These are phyloP conservation scores for Brachyhypopomus gauderio DNA, from an alignment of 2,113 vertebrate species.

Conservation along the genomic window DNA sequence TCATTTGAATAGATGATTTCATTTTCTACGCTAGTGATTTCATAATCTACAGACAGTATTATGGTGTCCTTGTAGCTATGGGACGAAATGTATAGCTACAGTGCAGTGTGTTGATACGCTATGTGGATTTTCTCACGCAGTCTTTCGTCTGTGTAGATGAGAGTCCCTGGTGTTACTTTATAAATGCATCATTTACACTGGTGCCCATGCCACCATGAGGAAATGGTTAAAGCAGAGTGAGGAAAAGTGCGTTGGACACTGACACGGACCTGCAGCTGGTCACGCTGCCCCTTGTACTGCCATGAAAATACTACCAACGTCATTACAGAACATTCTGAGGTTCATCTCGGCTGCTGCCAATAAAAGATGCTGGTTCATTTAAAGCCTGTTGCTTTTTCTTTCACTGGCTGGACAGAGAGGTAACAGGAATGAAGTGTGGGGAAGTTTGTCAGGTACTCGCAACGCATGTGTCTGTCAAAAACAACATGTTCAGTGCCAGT, in stretches of 20 bases:
- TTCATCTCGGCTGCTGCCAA: slow-evolving; percentile 60
- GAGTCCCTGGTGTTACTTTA: not conserved
- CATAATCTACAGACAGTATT: not conserved
- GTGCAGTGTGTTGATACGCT: too few relatives aligned
- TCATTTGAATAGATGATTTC: not conserved
- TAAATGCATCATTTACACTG: not conserved
- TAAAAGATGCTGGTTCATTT: slow-evolving; percentile 66
- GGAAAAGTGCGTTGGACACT: not conserved
- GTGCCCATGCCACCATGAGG: not conserved
- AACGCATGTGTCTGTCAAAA: slow-evolving; percentile 19
- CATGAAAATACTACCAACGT: slow-evolving; percentile 51
- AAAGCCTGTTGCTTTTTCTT: slow-evolving; percentile 36
- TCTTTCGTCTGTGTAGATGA: slow-evolving; percentile 17
- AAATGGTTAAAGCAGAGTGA: not conserved
- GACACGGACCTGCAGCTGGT: not conserved
- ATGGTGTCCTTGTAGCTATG: slow-evolving; percentile 11
- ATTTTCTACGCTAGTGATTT: not conserved
- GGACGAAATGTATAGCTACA: not conserved
- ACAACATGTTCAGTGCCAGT: slow-evolving; percentile 36
- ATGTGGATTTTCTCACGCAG: not conserved
- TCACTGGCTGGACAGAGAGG: not conserved
- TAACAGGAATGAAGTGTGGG: slow-evolving; percentile 12
- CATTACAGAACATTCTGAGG: slow-evolving; percentile 48
- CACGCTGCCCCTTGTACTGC: slow-evolving; percentile 45
- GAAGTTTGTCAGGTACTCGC: slow-evolving; percentile 11